Base-by-base conservation (phyloP, 2,888 invertebrate genomes). In the Yponomeuta evonymella region DNA sequence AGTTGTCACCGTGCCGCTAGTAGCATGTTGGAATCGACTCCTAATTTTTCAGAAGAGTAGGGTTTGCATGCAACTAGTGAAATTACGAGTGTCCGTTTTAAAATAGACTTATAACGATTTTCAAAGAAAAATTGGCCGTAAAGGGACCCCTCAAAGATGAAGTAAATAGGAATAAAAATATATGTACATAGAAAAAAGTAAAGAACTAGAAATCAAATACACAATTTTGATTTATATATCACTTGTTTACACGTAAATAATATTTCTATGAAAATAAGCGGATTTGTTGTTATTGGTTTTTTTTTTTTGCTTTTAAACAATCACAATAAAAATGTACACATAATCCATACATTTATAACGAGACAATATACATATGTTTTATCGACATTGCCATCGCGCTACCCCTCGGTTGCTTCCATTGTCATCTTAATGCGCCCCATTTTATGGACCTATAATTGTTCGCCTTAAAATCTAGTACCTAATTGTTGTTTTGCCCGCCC, bases 401-500 rank as follows among this genome's bases (percentile, higher is more conserved):
- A 69, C 74, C 73, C 75, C 79, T 77, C 79, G 75, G 78, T 71
- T 73, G 76, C 77, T 78, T 80, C 48, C 48, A 83, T 85, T 84
- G 82, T 86, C 74, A 77, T 78, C 87, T 89, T 58, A 90, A 90
- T 89, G 88, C 87, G 86, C 84, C 85, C 83, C 78, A 80, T 77
- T 82, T 79, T 62, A 79, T 79, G 76, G 75, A 76, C 78, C 77
- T 84, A 82, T 87, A 84, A 91, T 91, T 90, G 88, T 84, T 82
- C 82, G 85, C 85, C 83, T 83, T 80, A 83, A 86, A 89, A 89
- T 85, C 83, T 77, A 78, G 79, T 90, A n/a, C n/a, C n/a, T n/a
- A 89, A 90, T 90, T 89, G 88, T 82, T 85, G 83, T 88, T 89
- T 88, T 84, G 83, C 67, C 51, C 81, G 48, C 80, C 79, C 81